Evolutionary conservation across 2,797 vertebrate genomes (phyloP), one percentile per base, ranked within the genome.

Genomic region (Syndactyla subalaris): DNA sequence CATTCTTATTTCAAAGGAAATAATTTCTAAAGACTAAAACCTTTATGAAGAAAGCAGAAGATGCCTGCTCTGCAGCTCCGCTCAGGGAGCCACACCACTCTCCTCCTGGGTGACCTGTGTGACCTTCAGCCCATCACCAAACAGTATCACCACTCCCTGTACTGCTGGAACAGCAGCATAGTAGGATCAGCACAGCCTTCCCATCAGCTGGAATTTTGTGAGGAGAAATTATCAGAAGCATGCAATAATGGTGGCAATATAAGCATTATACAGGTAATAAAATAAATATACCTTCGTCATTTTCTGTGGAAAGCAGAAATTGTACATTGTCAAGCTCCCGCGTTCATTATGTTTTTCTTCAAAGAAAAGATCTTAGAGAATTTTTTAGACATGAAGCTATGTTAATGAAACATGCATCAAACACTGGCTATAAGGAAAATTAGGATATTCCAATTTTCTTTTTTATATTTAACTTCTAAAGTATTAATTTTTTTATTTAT

Each of bases 1-100:
- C 74, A 49, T 57, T 66, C 75, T 23, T 46, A 43, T 62, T 87
- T 87, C 86, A 87, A 86, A 90, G 62, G 67, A 91, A 81, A 26
- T 71, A 81, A 88, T 68, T 65, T 79, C 57, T 46, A 32, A 70
- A 78, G 61, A 49, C 66, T 76, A 61, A 82, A 94, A 48, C 23
- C 63, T 39, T 82, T 54, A 68, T 5, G 16, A 34, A n/a, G 39
- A 95, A 77, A 68, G 41, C 27, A 85, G 61, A 74, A 36, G 32
- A 30, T 45, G 38, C 10, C 36, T 76, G 76, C 76, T 66, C n/a
- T 4, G 2, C 54, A 62, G 39, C n/a, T 87, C 51, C 66, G 55
- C 54, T 38, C 32, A 59, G 30, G 58, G 24, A 89, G 36, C n/a
- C 26, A 20, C 9, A 0, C 6, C 1, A 12, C 17, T 38, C 29